Conservation (phyloP, 2,888 invertebrate species). For the Chaetogeoica ovagalla region DNA sequence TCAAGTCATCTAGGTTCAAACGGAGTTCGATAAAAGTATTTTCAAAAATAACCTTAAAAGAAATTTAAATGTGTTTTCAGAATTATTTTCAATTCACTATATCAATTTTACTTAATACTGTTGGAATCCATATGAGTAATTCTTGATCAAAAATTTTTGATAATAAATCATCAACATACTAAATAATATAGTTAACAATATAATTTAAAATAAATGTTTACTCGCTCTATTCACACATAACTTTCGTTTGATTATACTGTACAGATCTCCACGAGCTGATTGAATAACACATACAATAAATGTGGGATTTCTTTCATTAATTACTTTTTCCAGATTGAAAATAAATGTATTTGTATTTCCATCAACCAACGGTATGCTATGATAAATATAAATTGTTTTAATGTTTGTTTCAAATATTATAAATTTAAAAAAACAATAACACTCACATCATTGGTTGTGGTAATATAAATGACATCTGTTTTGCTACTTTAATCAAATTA, state of each 20-base stretch:
- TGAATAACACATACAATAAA: slow-evolving; percentile 71
- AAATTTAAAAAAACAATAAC: too few relatives aligned
- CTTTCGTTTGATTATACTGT: slow-evolving; percentile 86
- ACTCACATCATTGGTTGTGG: slow-evolving; percentile 56
- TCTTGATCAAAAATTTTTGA: too few relatives aligned
- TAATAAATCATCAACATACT: too few relatives aligned
- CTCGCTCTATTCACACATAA: slow-evolving; percentile 74
- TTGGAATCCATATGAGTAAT: too few relatives aligned
- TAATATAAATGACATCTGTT: slow-evolving; percentile 61
- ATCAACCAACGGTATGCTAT: slow-evolving; percentile 58
- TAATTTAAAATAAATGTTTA: slow-evolving; percentile 54
- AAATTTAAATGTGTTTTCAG: too few relatives aligned
- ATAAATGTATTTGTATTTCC: slow-evolving; percentile 68
- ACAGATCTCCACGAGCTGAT: slow-evolving; percentile 72
- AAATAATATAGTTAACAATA: too few relatives aligned
- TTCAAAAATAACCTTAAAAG: too few relatives aligned
- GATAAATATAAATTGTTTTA: neutral
- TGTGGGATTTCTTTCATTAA: slow-evolving; percentile 65
- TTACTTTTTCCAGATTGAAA: slow-evolving; percentile 65
- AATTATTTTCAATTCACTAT: too few relatives aligned
- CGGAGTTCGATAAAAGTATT: too few relatives aligned
- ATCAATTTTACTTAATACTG: too few relatives aligned
- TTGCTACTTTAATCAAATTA: slow-evolving; percentile 60
- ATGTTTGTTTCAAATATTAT: too few relatives aligned
- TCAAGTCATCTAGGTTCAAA: too few relatives aligned